phyloP scores from a whole-genome alignment of 2,888 invertebrate genomes.

The Pandemis cinnamomeana region DNA sequence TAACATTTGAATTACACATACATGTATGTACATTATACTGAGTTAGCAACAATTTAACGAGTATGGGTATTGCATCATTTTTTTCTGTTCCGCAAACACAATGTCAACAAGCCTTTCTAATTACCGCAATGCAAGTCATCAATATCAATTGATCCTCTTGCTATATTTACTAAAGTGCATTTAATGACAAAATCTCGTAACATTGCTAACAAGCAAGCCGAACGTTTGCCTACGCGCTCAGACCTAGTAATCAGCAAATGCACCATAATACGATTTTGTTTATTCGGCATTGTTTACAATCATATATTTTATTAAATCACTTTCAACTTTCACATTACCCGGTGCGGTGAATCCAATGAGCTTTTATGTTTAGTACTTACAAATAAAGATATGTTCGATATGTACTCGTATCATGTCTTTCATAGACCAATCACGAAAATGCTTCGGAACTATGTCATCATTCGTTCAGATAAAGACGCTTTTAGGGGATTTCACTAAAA shows the following conservation, averaged over 20 bases:
- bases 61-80: constrained; percentile 5
- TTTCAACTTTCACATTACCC: background rate
- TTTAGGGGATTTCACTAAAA: background rate
- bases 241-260: background rate
- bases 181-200: constrained; percentile 17
- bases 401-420: too few relatives aligned
- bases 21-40: background rate
- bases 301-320: background rate
- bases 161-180: constrained; percentile 13
- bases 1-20: background rate
- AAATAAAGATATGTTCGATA: too few relatives aligned
- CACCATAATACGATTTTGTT: background rate
- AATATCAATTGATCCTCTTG: constrained; percentile 18
- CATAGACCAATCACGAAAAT: too few relatives aligned
- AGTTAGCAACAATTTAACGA: constrained; percentile 10
- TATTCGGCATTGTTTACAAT: background rate
- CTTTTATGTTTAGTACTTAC: background rate
- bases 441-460: background rate
- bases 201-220: background rate
- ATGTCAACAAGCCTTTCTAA: constrained; percentile 18
- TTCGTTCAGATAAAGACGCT: background rate
- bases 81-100: constrained; percentile 23
- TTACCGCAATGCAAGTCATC: constrained; percentile 24
- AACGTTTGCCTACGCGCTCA: background rate
- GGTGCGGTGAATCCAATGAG: background rate